phyloP scores from a whole-genome alignment of 2,888 invertebrate genomes.

The Cheilosia variabilis region DNA sequence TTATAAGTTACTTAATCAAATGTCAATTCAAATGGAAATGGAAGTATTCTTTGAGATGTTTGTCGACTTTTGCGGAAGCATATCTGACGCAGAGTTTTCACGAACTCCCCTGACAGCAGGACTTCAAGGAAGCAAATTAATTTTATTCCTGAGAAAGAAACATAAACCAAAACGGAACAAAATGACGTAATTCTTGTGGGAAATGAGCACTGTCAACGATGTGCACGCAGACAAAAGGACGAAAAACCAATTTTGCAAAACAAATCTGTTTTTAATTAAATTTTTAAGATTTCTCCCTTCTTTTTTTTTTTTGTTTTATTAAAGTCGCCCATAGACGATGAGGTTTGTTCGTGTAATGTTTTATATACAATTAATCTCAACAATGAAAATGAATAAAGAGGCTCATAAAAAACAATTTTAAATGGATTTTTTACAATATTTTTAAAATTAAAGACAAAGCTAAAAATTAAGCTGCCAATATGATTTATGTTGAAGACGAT shows the following conservation, averaged over 20 bases:
- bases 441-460: no score
- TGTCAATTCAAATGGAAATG: neutral
- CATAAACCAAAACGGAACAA: neutral
- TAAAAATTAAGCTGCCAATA: no score
- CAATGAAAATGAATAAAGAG: no score
- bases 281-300: no score
- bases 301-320: neutral
- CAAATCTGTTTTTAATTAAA: constrained; percentile 10
- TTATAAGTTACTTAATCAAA: neutral
- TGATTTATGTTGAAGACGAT: no score
- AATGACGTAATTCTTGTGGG: constrained; percentile 3
- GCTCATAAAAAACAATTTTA: no score
- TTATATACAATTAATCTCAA: no score
- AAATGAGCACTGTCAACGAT: neutral
- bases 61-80: neutral
- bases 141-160: neutral
- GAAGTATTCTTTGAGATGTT: neutral
- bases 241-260: neutral
- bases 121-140: neutral
- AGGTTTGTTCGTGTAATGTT: neutral
- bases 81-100: neutral
- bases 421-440: no score
- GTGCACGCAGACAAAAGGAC: neutral
- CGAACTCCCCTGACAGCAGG: neutral
- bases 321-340: neutral